Evolutionary conservation across 2,797 vertebrate genomes (phyloP).

Genomic region (Eidolon dupreanum): DNA sequence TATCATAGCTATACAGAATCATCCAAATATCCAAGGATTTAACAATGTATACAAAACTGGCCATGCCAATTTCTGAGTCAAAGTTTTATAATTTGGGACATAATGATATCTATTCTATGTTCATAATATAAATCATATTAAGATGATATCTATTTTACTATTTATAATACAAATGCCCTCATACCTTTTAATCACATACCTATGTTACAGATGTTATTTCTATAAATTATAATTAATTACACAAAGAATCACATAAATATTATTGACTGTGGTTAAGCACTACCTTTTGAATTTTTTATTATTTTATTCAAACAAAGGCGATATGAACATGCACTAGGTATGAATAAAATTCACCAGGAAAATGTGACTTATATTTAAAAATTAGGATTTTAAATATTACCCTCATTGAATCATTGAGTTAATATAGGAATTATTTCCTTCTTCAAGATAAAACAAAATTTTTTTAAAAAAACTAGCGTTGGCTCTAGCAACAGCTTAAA

Average conservation of each 20-base stretch:
- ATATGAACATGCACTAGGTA: background rate
- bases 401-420: background rate
- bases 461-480: background rate
- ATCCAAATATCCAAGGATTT: constrained; percentile 18
- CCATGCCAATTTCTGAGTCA: background rate
- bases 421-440: constrained; percentile 40
- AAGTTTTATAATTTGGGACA: background rate
- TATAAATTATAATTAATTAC: constrained; percentile 16
- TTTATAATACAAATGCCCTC: constrained; percentile 25
- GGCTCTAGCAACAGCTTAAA: background rate
- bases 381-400: background rate
- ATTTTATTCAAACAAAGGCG: constrained; percentile 34
- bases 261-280: background rate
- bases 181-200: background rate
- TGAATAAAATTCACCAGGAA: constrained; percentile 41
- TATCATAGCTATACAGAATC: background rate
- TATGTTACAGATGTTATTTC: constrained; percentile 8
- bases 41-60: background rate
- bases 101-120: background rate
- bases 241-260: constrained; percentile 34
- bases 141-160: background rate
- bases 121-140: background rate
- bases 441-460: constrained; percentile 15
- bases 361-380: constrained; percentile 49
- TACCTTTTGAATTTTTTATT: background rate